A percentile compares a stretch with the other conserved stretches of the same genome.
phyloP scores from a whole-genome alignment of 2,113 vertebrate species.

The Otus sunia region DNA sequence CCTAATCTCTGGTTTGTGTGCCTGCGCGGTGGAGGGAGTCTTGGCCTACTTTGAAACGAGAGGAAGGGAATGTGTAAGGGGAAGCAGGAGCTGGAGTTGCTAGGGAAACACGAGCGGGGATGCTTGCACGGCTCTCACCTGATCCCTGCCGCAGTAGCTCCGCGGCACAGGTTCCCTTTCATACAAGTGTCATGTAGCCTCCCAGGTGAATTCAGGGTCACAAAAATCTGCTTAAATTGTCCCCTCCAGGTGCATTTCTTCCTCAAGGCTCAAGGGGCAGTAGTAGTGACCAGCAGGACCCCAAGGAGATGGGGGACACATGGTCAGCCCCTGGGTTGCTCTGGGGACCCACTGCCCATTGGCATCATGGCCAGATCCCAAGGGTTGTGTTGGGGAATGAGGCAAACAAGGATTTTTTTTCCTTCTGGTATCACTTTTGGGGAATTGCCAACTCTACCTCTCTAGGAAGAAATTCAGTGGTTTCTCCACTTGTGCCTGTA shows the following conservation, averaged over 20 bases:
- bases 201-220: background rate
- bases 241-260: background rate
- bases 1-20: background rate
- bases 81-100: slow-evolving; percentile 59
- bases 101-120: slow-evolving; percentile 47
- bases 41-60: slow-evolving; percentile 10
- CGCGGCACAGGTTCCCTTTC: fast-evolving
- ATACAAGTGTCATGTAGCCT: background rate
- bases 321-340: background rate
- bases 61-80: background rate
- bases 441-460: background rate
- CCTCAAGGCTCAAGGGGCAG: background rate
- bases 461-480: background rate
- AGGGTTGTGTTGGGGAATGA: background rate
- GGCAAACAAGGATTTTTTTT: background rate
- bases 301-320: fast-evolving
- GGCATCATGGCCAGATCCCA: fast-evolving
- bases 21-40: background rate
- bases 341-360: fast-evolving
- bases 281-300: background rate
- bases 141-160: background rate
- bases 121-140: slow-evolving; percentile 37
- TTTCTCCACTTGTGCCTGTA: background rate
- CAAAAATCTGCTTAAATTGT: background rate
- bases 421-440: background rate